Conservation (phyloP, 1,140 invertebrate species). For the Drosophila burlai region DNA sequence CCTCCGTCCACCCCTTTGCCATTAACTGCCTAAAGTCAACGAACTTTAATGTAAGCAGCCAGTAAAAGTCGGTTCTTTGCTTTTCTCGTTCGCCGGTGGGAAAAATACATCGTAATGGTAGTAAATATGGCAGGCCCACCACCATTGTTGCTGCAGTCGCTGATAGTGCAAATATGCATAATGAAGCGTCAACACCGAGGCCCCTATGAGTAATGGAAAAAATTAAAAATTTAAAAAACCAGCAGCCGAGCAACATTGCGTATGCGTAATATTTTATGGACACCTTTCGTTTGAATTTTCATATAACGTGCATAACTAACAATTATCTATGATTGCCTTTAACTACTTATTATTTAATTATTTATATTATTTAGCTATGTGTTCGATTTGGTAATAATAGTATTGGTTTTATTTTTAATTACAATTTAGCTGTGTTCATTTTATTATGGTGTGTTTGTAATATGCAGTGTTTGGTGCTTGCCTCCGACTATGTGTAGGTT, state of each 20-base stretch:
- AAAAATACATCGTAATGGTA: slow-evolving; percentile 35
- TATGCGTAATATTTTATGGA: slow-evolving; percentile 19
- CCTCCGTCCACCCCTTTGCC: background rate
- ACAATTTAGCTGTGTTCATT: background rate
- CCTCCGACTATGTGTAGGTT: background rate
- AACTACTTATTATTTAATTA: background rate
- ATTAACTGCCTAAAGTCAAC: slow-evolving; percentile 48
- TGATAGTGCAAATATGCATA: slow-evolving; percentile 75
- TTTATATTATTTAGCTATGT: background rate
- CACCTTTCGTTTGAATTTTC: background rate
- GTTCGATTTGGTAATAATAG: background rate
- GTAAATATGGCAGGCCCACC: slow-evolving; percentile 33
- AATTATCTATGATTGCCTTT: background rate
- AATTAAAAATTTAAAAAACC: background rate
- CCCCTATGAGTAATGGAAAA: slow-evolving; percentile 29
- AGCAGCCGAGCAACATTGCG: slow-evolving; percentile 1
- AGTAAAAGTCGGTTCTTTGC: slow-evolving; percentile 57
- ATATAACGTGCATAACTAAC: background rate
- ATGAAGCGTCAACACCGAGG: slow-evolving; percentile 44
- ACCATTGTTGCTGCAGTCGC: slow-evolving; percentile 46
- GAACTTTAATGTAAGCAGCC: slow-evolving; percentile 51
- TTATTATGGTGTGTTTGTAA: background rate
- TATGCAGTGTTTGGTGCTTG: background rate
- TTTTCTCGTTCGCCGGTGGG: slow-evolving; percentile 32
- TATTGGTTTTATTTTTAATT: background rate